Conservation (phyloP, 1,140 invertebrate genomes). For the Anoplolepis gracilipes region DNA sequence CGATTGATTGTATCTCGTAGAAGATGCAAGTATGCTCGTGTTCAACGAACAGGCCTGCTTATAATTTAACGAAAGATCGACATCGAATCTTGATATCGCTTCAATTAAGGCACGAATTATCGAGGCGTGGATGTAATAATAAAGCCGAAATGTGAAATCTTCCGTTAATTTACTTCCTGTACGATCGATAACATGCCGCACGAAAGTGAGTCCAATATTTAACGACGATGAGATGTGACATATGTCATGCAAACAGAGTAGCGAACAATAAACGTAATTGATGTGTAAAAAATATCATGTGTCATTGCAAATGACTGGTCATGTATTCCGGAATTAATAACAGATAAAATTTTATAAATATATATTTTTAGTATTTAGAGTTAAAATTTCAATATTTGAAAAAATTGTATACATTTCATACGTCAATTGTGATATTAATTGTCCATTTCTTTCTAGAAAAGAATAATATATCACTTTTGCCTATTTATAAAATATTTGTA, state of each 20-base stretch:
- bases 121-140: constrained; percentile 42
- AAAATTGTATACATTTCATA: neutral
- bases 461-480: neutral
- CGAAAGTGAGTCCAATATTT: constrained; percentile 44
- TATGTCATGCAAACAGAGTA: constrained; percentile 11
- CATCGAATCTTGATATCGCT: neutral
- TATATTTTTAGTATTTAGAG: neutral
- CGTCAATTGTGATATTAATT: neutral
- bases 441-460: neutral
- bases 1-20: constrained; percentile 1
- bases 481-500: neutral
- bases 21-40: neutral
- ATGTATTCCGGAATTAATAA: neutral
- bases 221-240: constrained; percentile 40
- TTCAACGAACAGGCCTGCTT: neutral
- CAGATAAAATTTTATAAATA: neutral
- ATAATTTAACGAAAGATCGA: constrained; percentile 20
- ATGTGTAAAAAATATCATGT: constrained; percentile 15
- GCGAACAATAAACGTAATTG: constrained; percentile 24
- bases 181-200: neutral
- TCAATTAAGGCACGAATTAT: constrained; percentile 37
- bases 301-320: neutral
- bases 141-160: constrained; percentile 35
- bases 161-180: constrained; percentile 5
- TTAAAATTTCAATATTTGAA: neutral